A percentile compares a stretch with the other conserved stretches of the same genome.
Conservation (phyloP, 2,888 invertebrate species). For the Ophioninae sp. region DNA sequence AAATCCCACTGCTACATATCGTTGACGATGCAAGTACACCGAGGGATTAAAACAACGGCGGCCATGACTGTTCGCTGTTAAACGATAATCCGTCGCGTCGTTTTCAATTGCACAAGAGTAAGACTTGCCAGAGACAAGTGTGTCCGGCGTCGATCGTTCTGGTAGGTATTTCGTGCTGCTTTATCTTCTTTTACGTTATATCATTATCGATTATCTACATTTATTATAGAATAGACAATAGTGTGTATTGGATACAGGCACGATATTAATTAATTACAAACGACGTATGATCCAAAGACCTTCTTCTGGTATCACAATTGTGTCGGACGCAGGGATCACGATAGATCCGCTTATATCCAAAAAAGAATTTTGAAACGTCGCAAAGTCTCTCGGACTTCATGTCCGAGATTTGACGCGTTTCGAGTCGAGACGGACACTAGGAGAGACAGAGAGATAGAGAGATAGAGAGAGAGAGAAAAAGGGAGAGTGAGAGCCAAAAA, state of each 20-base stretch:
- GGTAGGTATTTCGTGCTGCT: constrained; percentile 62
- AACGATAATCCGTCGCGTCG: constrained; percentile 58
- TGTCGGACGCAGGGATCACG: constrained; percentile 61
- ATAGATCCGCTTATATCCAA: constrained; percentile 52
- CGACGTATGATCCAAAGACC: constrained; percentile 76
- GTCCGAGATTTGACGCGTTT: constrained; percentile 64
- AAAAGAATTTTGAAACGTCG: constrained; percentile 58
- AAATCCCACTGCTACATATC: constrained; percentile 26
- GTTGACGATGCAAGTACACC: constrained; percentile 24
- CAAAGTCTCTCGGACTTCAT: constrained; percentile 73
- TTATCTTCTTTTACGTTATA: constrained; percentile 71
- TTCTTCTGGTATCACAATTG: constrained; percentile 76
- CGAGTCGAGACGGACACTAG: constrained; percentile 32
- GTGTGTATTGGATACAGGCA: constrained; percentile 79
- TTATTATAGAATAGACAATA: constrained; percentile 70
- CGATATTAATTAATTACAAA: constrained; percentile 79
- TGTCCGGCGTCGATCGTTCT: constrained; percentile 42
- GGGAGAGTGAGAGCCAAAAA: constrained; percentile 16
- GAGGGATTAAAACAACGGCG: constrained; percentile 20
- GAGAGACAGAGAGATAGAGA: constrained; percentile 25
- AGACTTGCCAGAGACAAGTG: constrained; percentile 44
- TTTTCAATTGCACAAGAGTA: constrained; percentile 70
- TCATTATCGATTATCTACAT: constrained; percentile 63
- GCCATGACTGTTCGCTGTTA: constrained; percentile 61
- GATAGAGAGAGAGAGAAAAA: constrained; percentile 10